Evolutionary conservation across 1,140 invertebrate genomes (phyloP).

Genomic region (Bombus soroeensis): DNA sequence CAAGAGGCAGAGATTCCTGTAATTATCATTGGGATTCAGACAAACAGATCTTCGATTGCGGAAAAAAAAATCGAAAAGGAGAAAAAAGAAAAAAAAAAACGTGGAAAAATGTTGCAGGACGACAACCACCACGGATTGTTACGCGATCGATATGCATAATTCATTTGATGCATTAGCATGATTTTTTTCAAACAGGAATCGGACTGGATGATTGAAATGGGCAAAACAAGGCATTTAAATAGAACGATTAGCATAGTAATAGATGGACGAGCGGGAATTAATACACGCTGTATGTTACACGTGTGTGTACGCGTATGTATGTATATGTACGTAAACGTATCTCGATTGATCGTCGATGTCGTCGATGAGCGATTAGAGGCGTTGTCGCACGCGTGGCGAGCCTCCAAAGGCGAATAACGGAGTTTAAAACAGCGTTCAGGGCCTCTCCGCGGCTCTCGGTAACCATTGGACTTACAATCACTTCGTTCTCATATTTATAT

Average conservation of each 20-base stretch:
- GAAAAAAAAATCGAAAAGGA: background rate
- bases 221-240: slow-evolving; percentile 49
- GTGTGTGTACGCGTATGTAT: background rate
- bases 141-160: slow-evolving; percentile 39
- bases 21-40: background rate
- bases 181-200: slow-evolving; percentile 19
- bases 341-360: background rate
- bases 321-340: background rate
- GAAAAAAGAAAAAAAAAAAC: background rate
- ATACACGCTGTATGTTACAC: background rate
- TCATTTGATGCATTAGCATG: slow-evolving; percentile 24
- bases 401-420: slow-evolving; percentile 76
- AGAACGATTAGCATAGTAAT: slow-evolving; percentile 45
- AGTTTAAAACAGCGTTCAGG: slow-evolving; percentile 55
- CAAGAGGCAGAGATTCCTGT: background rate
- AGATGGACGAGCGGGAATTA: background rate
- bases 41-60: background rate
- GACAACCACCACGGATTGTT: background rate
- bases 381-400: slow-evolving; percentile 64
- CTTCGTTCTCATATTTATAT: slow-evolving; percentile 78
- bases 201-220: background rate
- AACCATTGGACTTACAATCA: slow-evolving; percentile 49
- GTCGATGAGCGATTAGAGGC: slow-evolving; percentile 36
- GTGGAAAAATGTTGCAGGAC: background rate
- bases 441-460: slow-evolving; percentile 56